Conservation (phyloP, 2,113 vertebrate species). For the Sarotherodon lohbergeri region DNA sequence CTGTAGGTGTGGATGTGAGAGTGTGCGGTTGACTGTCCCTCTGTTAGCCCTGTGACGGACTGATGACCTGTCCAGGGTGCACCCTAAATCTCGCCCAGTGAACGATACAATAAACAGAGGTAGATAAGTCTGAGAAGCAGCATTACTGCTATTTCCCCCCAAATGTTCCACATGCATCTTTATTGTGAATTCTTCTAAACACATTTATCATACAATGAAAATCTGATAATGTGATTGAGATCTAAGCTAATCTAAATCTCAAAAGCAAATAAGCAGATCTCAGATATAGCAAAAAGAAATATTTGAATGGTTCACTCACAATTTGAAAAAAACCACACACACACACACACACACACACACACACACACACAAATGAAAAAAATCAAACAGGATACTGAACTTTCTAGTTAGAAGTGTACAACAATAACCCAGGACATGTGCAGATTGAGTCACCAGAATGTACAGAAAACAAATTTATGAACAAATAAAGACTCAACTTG, state of each 20-base stretch:
- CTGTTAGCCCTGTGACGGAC: background rate
- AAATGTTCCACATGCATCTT: background rate
- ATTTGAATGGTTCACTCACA: accelerated
- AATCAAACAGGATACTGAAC: background rate
- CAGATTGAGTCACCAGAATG: background rate
- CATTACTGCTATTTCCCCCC: accelerated
- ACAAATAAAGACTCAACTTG: background rate
- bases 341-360: background rate
- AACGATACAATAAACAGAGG: background rate
- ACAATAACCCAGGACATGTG: background rate
- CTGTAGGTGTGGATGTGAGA: background rate
- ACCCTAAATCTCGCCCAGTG: background rate
- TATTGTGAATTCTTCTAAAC: background rate
- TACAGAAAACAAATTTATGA: background rate
- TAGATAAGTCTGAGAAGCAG: background rate
- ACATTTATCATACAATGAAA: background rate
- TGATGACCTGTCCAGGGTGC: background rate
- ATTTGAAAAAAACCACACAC: background rate
- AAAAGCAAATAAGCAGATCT: background rate
- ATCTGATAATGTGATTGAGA: background rate
- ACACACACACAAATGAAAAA: background rate
- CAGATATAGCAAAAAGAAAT: background rate
- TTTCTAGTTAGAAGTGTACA: background rate
- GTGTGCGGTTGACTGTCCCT: background rate
- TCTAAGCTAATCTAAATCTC: background rate